phyloP scores from a whole-genome alignment of 1,140 invertebrate genomes.

The Hyposmocoma kahamanoa region DNA sequence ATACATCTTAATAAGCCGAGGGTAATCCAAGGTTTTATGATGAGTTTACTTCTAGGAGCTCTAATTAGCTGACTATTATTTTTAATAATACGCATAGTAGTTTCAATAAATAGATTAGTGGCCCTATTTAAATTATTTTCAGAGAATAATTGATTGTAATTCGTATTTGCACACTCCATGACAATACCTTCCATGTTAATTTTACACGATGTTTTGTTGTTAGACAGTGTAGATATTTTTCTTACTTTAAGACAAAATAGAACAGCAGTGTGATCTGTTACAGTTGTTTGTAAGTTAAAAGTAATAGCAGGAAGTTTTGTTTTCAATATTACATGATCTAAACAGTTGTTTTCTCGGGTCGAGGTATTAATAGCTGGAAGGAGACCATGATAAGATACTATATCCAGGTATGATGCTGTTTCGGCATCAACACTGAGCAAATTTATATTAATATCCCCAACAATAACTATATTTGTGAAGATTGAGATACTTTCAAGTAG shows the following conservation, averaged over 20 bases:
- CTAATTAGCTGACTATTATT: not conserved
- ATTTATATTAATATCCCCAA: constrained; percentile 16
- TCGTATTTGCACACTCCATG: not conserved
- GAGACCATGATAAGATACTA: constrained; percentile 7
- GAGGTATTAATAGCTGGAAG: not conserved
- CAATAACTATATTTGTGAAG: constrained; percentile 6
- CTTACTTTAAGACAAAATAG: constrained; percentile 10
- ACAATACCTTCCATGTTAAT: not conserved
- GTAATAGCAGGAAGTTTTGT: not conserved
- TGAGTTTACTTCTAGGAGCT: not conserved
- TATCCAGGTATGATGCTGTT: constrained; percentile 3
- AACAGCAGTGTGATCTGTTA: constrained; percentile 10
- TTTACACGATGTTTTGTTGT: not conserved
- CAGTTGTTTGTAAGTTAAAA: not conserved
- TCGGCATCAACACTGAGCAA: not conserved
- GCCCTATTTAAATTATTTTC: not conserved
- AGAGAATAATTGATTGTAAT: not conserved
- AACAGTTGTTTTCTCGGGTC: constrained; percentile 5
- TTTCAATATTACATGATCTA: constrained; percentile 13
- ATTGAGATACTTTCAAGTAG: not conserved
- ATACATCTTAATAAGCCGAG: constrained; percentile 15
- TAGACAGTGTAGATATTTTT: not conserved
- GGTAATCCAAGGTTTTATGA: constrained; percentile 15
- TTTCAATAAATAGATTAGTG: not conserved
- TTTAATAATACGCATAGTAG: not conserved